phyloP scores from a whole-genome alignment of 2,113 vertebrate genomes.

The Merops nubicus region DNA sequence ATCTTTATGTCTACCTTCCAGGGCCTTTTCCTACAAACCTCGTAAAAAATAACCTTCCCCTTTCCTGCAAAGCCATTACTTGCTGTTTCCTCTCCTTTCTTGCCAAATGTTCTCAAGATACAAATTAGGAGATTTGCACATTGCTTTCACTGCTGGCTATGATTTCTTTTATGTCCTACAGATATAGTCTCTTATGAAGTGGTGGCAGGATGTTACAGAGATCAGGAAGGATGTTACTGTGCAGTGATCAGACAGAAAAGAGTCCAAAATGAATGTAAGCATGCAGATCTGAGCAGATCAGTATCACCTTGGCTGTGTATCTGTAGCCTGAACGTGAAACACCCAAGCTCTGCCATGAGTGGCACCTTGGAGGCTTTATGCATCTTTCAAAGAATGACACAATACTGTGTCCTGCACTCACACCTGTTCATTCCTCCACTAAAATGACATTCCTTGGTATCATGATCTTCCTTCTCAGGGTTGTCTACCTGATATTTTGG shows the following conservation, averaged over 20 bases:
- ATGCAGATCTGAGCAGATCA: not conserved
- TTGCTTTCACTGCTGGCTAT: not conserved
- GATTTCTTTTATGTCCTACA: not conserved
- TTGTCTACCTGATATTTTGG: not conserved
- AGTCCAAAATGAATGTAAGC: not conserved
- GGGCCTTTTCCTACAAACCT: not conserved
- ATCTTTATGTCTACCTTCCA: not conserved
- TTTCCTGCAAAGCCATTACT: not conserved
- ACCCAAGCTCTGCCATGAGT: not conserved
- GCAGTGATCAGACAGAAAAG: not conserved
- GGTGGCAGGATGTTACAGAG: not conserved
- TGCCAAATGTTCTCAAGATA: not conserved
- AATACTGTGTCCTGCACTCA: not conserved
- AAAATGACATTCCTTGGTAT: not conserved
- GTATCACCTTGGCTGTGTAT: not conserved
- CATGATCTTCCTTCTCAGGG: not conserved
- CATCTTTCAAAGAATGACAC: not conserved
- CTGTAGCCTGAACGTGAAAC: not conserved
- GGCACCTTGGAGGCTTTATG: not conserved
- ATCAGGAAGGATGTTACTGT: not conserved
- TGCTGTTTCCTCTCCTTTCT: not conserved
- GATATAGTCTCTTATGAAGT: not conserved
- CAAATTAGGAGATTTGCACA: not conserved
- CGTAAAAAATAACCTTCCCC: not conserved
- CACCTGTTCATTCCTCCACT: not conserved